A percentile compares a stretch with the other conserved stretches of the same genome.
These are phyloP conservation scores for Drosophila neotestacea DNA, from an alignment of 2,888 invertebrate genomes.

Conservation along the genomic window DNA sequence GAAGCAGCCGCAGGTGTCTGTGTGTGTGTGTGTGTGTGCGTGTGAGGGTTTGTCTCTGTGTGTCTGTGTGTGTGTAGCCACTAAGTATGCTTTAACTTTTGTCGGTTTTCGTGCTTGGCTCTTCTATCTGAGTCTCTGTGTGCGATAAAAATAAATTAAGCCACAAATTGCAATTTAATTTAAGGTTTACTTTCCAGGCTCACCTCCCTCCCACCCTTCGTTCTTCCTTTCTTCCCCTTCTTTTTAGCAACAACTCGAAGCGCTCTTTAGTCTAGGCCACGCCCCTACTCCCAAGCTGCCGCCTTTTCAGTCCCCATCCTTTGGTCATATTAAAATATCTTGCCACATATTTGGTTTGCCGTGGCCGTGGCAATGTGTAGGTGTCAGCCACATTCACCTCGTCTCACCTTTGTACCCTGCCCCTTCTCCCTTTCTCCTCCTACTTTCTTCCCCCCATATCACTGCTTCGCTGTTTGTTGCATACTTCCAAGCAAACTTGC, in stretches of 20 bases:
- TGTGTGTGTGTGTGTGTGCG: constrained; percentile 23
- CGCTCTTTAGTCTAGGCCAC: constrained; percentile 20
- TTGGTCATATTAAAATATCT: constrained; percentile 77
- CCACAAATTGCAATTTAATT: constrained; percentile 79
- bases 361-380: constrained; percentile 33
- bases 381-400: constrained; percentile 38
- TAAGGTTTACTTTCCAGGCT: constrained; percentile 68
- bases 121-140: constrained; percentile 47
- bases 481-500: constrained; percentile 44
- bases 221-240: neutral
- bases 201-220: neutral
- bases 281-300: neutral
- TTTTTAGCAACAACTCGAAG: constrained; percentile 25
- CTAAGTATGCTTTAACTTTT: constrained; percentile 66
- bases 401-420: neutral
- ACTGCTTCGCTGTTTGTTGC: constrained; percentile 35
- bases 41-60: constrained; percentile 2
- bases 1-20: constrained; percentile 21
- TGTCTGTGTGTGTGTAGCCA: constrained; percentile 48
- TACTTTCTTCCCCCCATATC: neutral
- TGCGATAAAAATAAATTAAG: constrained; percentile 78
- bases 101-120: constrained; percentile 22
- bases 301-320: constrained; percentile 4
- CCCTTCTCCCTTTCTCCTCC: neutral
- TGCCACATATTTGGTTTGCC: constrained; percentile 74